phyloP scores from a whole-genome alignment of 2,113 vertebrate genomes.

The Parus major region DNA sequence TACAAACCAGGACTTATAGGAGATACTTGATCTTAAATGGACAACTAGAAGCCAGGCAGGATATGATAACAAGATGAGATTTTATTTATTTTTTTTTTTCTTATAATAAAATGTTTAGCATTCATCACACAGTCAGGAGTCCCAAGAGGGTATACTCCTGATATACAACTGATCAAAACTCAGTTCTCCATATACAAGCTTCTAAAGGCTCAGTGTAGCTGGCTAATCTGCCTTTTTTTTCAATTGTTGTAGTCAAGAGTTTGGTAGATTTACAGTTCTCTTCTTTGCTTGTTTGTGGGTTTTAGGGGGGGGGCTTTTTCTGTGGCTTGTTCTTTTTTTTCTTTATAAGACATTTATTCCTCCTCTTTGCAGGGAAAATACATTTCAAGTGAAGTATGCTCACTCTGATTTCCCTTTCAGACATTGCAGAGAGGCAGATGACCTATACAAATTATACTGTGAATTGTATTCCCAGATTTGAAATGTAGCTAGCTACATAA shows the following conservation, averaged over 20 bases:
- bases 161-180: not conserved
- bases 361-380: not conserved
- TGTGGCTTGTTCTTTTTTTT: accelerated
- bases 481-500: not conserved
- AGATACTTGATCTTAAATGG: not conserved
- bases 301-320: not conserved
- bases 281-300: not conserved
- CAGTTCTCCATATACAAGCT: not conserved
- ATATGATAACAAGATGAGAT: not conserved
- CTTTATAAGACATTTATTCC: not conserved
- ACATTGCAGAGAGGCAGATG: not conserved
- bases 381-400: not conserved
- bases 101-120: not conserved
- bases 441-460: not conserved
- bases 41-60: not conserved
- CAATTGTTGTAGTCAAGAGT: not conserved
- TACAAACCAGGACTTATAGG: not conserved
- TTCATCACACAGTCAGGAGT: not conserved
- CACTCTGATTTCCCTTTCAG: not conserved
- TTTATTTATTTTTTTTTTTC: not conserved
- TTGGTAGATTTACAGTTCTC: not conserved
- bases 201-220: not conserved
- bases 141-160: not conserved
- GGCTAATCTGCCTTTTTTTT: not conserved
- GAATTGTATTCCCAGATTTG: not conserved